Evolutionary conservation across 2,797 vertebrate species (phyloP).

Genomic region (Lophius americanus): DNA sequence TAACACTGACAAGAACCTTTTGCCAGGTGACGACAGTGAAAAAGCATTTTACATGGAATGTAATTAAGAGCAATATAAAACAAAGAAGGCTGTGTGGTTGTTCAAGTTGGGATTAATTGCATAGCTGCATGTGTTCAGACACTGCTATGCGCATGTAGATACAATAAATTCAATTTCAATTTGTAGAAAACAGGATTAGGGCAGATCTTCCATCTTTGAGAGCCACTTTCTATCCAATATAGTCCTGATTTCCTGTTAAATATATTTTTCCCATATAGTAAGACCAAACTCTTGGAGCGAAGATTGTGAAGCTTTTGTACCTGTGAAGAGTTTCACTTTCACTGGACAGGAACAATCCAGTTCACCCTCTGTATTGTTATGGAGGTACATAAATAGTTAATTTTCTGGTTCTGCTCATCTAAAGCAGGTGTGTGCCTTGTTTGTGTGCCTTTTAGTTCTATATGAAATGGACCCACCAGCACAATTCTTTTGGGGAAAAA

Average conservation of each 20-base stretch:
- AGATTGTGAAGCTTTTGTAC: not conserved
- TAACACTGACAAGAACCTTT: slow-evolving; percentile 16
- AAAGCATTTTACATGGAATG: slow-evolving; percentile 19
- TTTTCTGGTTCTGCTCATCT: not conserved
- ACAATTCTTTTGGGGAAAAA: not conserved
- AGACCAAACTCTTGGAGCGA: not conserved
- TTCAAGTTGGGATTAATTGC: slow-evolving; percentile 10
- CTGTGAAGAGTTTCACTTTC: not conserved
- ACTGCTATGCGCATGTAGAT: not conserved
- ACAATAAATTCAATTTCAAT: slow-evolving; percentile 9
- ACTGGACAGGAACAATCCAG: not conserved
- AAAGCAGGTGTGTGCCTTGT: no score
- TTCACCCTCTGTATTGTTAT: not conserved
- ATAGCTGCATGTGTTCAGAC: slow-evolving; percentile 13
- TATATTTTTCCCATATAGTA: slow-evolving; percentile 1
- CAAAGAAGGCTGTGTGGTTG: slow-evolving; percentile 10
- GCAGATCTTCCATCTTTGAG: slow-evolving; percentile 18
- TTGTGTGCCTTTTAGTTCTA: no score
- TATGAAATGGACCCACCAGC: not conserved
- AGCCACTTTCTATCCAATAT: not conserved
- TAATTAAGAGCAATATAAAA: slow-evolving; percentile 30
- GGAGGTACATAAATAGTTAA: not conserved
- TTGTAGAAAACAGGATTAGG: slow-evolving; percentile 12
- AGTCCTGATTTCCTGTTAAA: slow-evolving; percentile 8
- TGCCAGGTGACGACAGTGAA: slow-evolving; percentile 3